Base-by-base conservation (phyloP, 2,113 vertebrate species). In the Ameiurus melas region DNA sequence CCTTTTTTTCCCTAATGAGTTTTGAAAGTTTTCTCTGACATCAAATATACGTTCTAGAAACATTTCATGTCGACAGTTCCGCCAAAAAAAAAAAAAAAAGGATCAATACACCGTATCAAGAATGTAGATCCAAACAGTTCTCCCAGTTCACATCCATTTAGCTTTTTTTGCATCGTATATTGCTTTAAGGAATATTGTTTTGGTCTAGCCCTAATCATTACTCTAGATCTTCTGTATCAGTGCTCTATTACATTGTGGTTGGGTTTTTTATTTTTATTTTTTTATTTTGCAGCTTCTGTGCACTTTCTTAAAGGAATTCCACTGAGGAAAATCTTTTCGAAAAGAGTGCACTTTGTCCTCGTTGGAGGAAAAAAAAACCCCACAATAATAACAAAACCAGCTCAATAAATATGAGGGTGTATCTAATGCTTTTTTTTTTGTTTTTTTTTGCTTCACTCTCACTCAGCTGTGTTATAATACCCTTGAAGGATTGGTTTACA, bases 101-200 rank as follows among this genome's bases (percentile, higher is more conserved):
- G 64, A 53, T 75, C 66, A 17, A 39, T 22, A 51, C 62, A 25
- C 55, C 79, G 62, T 66, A 83, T 79, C 73, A 80, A 79, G 88
- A 91, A 85, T 33, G 79, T 88, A 33, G 39, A 82, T 71, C 75
- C 27, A 6, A 62, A 6, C n/a, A 22, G 85, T 90, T 84, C 58
- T 82, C 20, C 86, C 51, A 75, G 14, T 60, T 30, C 16, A 53
- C 27, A 84, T 84, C 47, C 17, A 25, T 82, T 55, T n/a, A 30
- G 66, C n/a, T 73, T 92, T 94, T 47, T 94, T 94, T 94, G 93
- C 93, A 92, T 57, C 83, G 92, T 91, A 89, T 96, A 96, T 96
- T 96, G 96, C 96, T 96, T 92, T 94, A 91, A 93, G 92, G 93
- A 94, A 91, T 87, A 92, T 47, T 47, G 87, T 92, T 95, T 94